Conservation (phyloP, 2,797 vertebrate species). For the Scarus forsteni region DNA sequence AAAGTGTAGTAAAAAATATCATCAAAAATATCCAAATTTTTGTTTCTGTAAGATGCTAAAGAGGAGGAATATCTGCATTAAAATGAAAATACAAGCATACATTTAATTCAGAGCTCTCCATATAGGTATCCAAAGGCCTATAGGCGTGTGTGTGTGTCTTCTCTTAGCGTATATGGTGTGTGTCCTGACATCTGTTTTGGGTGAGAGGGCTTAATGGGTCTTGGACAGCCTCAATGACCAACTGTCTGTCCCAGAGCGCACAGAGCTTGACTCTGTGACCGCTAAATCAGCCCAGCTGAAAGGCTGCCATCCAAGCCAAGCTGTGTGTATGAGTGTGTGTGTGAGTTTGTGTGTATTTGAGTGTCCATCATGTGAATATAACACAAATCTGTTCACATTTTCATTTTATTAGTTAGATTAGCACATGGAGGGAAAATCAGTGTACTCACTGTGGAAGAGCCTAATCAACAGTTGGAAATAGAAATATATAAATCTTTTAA, state of each 20-base stretch:
- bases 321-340: slow-evolving; percentile 26
- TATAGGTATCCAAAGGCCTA: slow-evolving; percentile 9
- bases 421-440: no score
- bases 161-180: slow-evolving; percentile 20
- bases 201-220: slow-evolving; percentile 70
- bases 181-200: slow-evolving; percentile 77
- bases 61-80: no score
- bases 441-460: no score
- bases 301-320: slow-evolving; percentile 55
- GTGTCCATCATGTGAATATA: slow-evolving; percentile 21
- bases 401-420: not conserved
- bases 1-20: not conserved
- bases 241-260: slow-evolving; percentile 66
- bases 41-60: no score
- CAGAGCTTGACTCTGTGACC: slow-evolving; percentile 73
- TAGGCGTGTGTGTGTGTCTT: not conserved
- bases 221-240: slow-evolving; percentile 71
- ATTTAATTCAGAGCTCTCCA: no score
- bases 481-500: no score
- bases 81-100: no score
- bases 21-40: not conserved
- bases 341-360: slow-evolving; percentile 32
- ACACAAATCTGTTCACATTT: slow-evolving; percentile 17
- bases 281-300: slow-evolving; percentile 69
- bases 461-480: no score